phyloP scores from a whole-genome alignment of 2,113 vertebrate species.

The Albula goreensis region DNA sequence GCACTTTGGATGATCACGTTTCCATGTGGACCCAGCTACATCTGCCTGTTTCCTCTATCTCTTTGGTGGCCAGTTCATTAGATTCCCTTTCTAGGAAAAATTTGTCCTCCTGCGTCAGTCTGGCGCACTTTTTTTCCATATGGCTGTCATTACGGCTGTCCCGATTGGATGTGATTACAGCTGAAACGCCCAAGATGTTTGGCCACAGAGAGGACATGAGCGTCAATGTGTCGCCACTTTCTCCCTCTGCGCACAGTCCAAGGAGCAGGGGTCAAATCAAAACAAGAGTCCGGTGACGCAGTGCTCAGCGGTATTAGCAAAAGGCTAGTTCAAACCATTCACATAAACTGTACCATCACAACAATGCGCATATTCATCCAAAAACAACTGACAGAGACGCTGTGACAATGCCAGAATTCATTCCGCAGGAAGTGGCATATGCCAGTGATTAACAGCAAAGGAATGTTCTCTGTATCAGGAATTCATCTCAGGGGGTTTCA shows the following conservation, averaged over 20 bases:
- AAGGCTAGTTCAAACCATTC: constrained; percentile 3
- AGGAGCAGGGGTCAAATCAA: constrained; percentile 42
- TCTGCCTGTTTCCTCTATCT: background rate
- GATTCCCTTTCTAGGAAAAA: background rate
- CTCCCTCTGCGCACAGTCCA: constrained; percentile 7
- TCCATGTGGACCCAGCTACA: background rate
- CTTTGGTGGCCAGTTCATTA: background rate
- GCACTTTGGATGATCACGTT: background rate
- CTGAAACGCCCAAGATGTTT: constrained; percentile 35
- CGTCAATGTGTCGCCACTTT: constrained; percentile 7
- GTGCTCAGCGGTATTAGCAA: background rate
- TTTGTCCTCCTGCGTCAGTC: background rate
- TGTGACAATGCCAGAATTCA: background rate
- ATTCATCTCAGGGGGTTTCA: background rate
- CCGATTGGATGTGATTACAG: background rate
- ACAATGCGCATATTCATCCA: constrained; percentile 46
- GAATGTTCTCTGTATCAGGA: constrained; percentile 46
- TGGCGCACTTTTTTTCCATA: background rate
- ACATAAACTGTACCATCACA: constrained; percentile 2
- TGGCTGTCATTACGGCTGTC: background rate
- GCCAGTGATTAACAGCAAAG: constrained; percentile 37
- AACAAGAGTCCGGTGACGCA: constrained; percentile 45
- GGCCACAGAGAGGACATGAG: constrained; percentile 25
- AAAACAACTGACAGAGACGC: constrained; percentile 44
- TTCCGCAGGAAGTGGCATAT: constrained; percentile 11